Percentiles rank a stretch among this genome's conserved stretches.
Conservation (phyloP, 1,140 invertebrate genomes). For the Drosophila sechellia region DNA sequence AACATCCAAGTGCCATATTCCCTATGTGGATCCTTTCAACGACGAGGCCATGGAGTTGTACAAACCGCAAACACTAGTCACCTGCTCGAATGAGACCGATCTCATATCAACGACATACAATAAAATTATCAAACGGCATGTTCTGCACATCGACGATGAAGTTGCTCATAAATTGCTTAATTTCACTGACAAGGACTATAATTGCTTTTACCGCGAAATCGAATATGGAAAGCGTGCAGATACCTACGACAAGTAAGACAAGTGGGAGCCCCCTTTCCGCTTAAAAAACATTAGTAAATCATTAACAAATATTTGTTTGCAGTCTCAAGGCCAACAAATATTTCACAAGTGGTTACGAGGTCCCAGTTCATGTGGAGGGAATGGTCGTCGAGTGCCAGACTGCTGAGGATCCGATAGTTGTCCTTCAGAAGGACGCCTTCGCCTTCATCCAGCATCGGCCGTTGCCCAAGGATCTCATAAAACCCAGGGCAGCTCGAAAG, state of each 20-base stretch:
- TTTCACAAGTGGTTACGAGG: slow-evolving; percentile 13
- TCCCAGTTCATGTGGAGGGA: slow-evolving; percentile 36
- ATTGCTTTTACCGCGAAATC: slow-evolving; percentile 45
- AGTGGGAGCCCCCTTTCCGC: not conserved
- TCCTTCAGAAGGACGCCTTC: slow-evolving; percentile 62
- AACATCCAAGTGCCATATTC: slow-evolving; percentile 32
- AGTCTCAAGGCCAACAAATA: slow-evolving; percentile 29
- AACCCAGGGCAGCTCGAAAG: not conserved
- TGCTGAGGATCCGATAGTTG: slow-evolving; percentile 10
- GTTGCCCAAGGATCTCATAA: slow-evolving; percentile 3
- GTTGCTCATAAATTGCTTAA: slow-evolving; percentile 63
- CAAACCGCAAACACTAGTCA: slow-evolving; percentile 85
- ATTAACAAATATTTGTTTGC: no score
- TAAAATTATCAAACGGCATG: slow-evolving; percentile 28
- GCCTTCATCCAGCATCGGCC: slow-evolving; percentile 46
- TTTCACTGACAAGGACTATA: slow-evolving; percentile 14
- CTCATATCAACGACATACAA: slow-evolving; percentile 84
- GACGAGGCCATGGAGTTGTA: slow-evolving; percentile 87
- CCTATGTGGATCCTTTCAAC: slow-evolving; percentile 88
- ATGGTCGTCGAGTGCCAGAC: slow-evolving; percentile 49
- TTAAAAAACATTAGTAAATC: slow-evolving; percentile 24
- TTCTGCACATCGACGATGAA: slow-evolving; percentile 59
- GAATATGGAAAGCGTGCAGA: not conserved
- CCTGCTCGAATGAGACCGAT: slow-evolving; percentile 85
- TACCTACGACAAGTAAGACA: slow-evolving; percentile 39